Evolutionary conservation across 2,888 invertebrate species (phyloP).

Genomic region (Nephrotoma guestfalica): DNA sequence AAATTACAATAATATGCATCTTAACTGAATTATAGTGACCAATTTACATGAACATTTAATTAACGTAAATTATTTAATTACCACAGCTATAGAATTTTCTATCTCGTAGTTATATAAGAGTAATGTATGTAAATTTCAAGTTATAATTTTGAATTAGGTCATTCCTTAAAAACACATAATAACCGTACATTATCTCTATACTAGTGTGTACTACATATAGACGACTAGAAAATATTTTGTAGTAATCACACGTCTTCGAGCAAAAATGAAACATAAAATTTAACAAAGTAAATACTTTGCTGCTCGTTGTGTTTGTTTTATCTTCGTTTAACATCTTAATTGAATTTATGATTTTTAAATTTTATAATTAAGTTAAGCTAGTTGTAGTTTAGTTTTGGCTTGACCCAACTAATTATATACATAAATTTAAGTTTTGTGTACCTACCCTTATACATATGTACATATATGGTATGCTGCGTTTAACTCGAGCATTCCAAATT

Average conservation of each 20-base stretch:
- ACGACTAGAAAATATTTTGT: neutral
- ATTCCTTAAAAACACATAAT: neutral
- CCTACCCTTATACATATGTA: neutral
- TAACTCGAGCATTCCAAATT: neutral
- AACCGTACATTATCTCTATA: neutral
- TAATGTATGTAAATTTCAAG: neutral
- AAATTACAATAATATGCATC: neutral
- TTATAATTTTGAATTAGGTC: neutral
- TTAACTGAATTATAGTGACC: neutral
- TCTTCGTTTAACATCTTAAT: neutral
- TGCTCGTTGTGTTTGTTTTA: neutral
- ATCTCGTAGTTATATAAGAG: neutral
- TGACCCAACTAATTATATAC: neutral
- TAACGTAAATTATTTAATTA: neutral
- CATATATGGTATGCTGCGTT: neutral
- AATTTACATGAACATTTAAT: neutral
- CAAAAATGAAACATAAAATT: neutral
- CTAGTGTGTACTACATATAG: neutral
- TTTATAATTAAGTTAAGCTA: neutral
- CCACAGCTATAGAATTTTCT: neutral
- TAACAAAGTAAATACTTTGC: neutral
- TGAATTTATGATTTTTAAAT: neutral
- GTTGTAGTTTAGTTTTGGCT: neutral
- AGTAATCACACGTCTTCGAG: neutral
- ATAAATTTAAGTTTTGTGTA: neutral